These are phyloP conservation scores for Lasioglossum pauxillum DNA, from an alignment of 2,888 invertebrate genomes.

Conservation along the genomic window DNA sequence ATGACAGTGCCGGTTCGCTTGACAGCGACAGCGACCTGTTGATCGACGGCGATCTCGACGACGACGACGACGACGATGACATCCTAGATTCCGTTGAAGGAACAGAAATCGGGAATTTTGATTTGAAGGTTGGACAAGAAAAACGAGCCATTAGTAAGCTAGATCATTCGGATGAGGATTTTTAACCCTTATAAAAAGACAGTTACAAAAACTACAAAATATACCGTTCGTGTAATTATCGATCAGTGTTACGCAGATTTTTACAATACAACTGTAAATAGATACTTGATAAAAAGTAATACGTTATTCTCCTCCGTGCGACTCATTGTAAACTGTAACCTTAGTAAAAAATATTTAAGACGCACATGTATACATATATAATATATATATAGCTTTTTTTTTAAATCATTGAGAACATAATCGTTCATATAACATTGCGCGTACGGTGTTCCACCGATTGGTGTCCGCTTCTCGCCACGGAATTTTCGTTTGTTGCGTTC, in stretches of 20 bases:
- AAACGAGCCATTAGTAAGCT: conserved; percentile 80
- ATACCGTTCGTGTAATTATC: conserved; percentile 47
- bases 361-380: conserved; percentile 3
- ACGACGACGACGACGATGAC: conserved; percentile 87
- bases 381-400: not conserved
- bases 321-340: conserved; percentile 14
- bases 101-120: conserved; percentile 76
- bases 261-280: conserved; percentile 46
- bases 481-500: not conserved
- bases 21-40: conserved; percentile 85
- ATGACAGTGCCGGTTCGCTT: conserved; percentile 79
- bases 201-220: conserved; percentile 44
- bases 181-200: conserved; percentile 69
- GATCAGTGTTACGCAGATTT: conserved; percentile 39
- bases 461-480: not conserved
- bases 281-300: conserved; percentile 34
- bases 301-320: conserved; percentile 15
- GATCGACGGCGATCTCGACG: conserved; percentile 87
- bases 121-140: conserved; percentile 77
- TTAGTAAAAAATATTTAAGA: conserved; percentile 10
- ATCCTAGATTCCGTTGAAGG: conserved; percentile 77
- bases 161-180: conserved; percentile 82
- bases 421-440: conserved; percentile 22
- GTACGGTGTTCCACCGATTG: not conserved
- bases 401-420: conserved; percentile 33